These are phyloP conservation scores for Monomorium pharaonis DNA, from an alignment of 1,140 invertebrate species.

Conservation along the genomic window DNA sequence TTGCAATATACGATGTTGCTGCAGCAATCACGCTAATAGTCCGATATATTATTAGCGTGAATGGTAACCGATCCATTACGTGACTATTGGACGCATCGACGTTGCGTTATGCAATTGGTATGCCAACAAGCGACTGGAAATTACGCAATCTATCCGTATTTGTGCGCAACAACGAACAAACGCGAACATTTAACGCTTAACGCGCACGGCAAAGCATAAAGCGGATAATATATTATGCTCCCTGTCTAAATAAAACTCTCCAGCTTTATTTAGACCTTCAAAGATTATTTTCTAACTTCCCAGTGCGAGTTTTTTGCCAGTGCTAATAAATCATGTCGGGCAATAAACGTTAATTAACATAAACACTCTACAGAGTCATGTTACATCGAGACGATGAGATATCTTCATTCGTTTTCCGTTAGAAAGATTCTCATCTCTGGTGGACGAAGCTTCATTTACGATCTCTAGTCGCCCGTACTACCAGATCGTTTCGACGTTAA, in stretches of 20 bases:
- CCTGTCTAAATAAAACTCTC: neutral
- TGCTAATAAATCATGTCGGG: constrained; percentile 4
- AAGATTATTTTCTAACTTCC: neutral
- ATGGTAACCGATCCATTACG: constrained; percentile 25
- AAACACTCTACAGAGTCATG: neutral
- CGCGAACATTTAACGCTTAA: constrained; percentile 28
- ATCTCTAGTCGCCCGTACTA: constrained; percentile 9
- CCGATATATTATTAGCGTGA: constrained; percentile 42
- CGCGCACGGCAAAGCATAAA: neutral
- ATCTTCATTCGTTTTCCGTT: constrained; percentile 27
- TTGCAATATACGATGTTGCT: neutral
- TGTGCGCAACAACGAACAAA: constrained; percentile 9
- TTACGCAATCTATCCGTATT: constrained; percentile 13
- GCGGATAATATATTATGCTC: neutral
- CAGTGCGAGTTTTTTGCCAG: neutral
- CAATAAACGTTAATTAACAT: constrained; percentile 15
- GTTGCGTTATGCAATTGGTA: constrained; percentile 29
- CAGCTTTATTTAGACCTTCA: constrained; percentile 1
- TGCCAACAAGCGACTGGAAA: constrained; percentile 33
- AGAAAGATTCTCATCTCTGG: constrained; percentile 24
- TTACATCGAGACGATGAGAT: neutral
- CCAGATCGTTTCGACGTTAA: constrained; percentile 38
- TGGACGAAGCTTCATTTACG: constrained; percentile 40
- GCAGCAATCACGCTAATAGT: constrained; percentile 36
- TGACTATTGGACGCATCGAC: constrained; percentile 30